Conservation (phyloP, 1,140 invertebrate genomes). For the Campoletis sonorensis region DNA sequence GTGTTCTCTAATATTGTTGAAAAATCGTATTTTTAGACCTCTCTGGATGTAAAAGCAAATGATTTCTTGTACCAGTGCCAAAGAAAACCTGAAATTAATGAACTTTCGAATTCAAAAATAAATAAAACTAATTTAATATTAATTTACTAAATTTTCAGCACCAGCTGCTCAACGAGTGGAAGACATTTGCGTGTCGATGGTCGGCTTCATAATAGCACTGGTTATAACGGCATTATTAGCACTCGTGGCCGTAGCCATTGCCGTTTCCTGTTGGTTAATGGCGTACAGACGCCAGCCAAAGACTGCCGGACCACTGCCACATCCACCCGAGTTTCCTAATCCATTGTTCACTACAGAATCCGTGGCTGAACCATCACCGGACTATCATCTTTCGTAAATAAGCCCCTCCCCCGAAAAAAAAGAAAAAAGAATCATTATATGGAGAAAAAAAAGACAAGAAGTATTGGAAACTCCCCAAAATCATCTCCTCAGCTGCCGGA, state of each 20-base stretch:
- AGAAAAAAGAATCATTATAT: slow-evolving; percentile 27
- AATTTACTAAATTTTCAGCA: slow-evolving; percentile 74
- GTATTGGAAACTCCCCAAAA: slow-evolving; percentile 4
- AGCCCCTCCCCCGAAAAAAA: slow-evolving; percentile 51
- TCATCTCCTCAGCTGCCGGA: slow-evolving; percentile 24
- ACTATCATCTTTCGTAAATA: slow-evolving; percentile 83
- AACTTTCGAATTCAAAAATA: slow-evolving; percentile 18
- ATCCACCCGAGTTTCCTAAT: slow-evolving; percentile 96
- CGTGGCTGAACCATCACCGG: slow-evolving; percentile 86
- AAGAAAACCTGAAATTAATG: slow-evolving; percentile 25
- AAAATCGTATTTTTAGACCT: too few species aligned
- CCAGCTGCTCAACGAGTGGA: slow-evolving; percentile 83
- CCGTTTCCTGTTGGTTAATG: slow-evolving; percentile 96
- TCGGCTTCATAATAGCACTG: slow-evolving; percentile 93
- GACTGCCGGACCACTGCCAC: slow-evolving; percentile 90
- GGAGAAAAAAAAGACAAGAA: slow-evolving; percentile 25
- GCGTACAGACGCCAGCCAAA: slow-evolving; percentile 92
- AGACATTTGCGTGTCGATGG: slow-evolving; percentile 95
- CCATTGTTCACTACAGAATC: slow-evolving; percentile 91
- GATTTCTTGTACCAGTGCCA: too few species aligned
- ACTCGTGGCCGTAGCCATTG: slow-evolving; percentile 93
- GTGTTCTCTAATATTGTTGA: too few species aligned
- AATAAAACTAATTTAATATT: background rate
- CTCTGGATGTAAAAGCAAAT: too few species aligned
- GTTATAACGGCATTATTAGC: slow-evolving; percentile 94